Conservation (phyloP, 2,797 vertebrate species). For the Melanotaenia parkinsoni region DNA sequence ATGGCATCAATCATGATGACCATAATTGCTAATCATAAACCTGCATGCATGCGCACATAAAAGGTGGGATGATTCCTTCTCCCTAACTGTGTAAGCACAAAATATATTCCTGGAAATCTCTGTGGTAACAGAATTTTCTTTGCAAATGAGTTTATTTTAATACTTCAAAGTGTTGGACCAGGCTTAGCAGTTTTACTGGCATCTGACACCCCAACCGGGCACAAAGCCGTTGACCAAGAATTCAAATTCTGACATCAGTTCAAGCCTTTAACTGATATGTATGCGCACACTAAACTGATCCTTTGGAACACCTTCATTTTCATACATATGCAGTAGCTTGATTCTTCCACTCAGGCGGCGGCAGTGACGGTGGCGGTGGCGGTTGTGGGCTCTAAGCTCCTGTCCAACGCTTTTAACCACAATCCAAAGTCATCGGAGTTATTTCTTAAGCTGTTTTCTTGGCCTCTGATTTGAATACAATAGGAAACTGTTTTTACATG, state of each 20-base stretch:
- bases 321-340: slow-evolving; percentile 69
- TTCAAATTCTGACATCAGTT: slow-evolving; percentile 32
- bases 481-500: slow-evolving; percentile 35
- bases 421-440: slow-evolving; percentile 43
- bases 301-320: slow-evolving; percentile 35
- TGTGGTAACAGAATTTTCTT: slow-evolving; percentile 13
- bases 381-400: slow-evolving; percentile 46
- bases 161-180: slow-evolving; percentile 12
- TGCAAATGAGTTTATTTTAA: slow-evolving; percentile 27
- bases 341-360: slow-evolving; percentile 57
- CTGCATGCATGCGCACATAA: neutral
- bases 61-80: neutral
- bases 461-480: slow-evolving; percentile 38
- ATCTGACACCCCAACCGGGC: slow-evolving; percentile 21
- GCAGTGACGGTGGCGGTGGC: neutral
- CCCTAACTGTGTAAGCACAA: neutral
- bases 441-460: slow-evolving; percentile 59
- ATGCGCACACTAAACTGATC: slow-evolving; percentile 46
- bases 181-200: slow-evolving; percentile 34
- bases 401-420: slow-evolving; percentile 42
- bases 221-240: slow-evolving; percentile 11
- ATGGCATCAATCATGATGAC: neutral
- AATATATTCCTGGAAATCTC: neutral
- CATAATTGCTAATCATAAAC: neutral
- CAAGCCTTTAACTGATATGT: slow-evolving; percentile 44